Conservation (phyloP, 92 coral and sea anemone genomes). For the Siderastrea radians region DNA sequence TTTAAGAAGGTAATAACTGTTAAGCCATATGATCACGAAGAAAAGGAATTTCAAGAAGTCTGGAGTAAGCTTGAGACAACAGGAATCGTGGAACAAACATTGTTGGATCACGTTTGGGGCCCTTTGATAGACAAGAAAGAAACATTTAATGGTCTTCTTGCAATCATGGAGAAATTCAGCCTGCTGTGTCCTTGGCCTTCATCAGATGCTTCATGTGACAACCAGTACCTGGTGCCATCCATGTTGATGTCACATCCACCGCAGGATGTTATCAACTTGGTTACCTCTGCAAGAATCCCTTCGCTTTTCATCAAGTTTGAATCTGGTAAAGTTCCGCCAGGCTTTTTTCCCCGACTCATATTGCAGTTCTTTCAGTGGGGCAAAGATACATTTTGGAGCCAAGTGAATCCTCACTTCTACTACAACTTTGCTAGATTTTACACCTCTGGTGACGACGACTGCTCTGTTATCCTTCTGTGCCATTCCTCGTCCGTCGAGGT, state of each 20-base stretch:
- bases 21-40: constrained; percentile 9
- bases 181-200: constrained; percentile 39
- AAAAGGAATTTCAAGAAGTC: not conserved
- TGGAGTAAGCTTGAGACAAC: constrained; percentile 29
- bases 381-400: not conserved
- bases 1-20: constrained; percentile 20
- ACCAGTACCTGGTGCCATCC: too few relatives aligned
- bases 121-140: constrained; percentile 13
- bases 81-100: constrained; percentile 11
- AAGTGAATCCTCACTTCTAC: constrained; percentile 1
- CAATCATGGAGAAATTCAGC: constrained; percentile 55
- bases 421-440: constrained; percentile 27
- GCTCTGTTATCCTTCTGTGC: constrained; percentile 3
- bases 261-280: not conserved
- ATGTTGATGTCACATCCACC: not conserved
- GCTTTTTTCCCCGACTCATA: constrained; percentile 41
- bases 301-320: constrained; percentile 4
- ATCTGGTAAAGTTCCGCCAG: constrained; percentile 26
- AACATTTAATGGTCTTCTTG: constrained; percentile 9
- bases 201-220: not conserved
- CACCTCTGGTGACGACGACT: not conserved
- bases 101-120: constrained; percentile 23
- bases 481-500: not conserved
- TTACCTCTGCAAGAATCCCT: not conserved
- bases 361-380: not conserved